phyloP scores from a whole-genome alignment of 2,797 vertebrate species.

The Sebastiscus albofasciatus region DNA sequence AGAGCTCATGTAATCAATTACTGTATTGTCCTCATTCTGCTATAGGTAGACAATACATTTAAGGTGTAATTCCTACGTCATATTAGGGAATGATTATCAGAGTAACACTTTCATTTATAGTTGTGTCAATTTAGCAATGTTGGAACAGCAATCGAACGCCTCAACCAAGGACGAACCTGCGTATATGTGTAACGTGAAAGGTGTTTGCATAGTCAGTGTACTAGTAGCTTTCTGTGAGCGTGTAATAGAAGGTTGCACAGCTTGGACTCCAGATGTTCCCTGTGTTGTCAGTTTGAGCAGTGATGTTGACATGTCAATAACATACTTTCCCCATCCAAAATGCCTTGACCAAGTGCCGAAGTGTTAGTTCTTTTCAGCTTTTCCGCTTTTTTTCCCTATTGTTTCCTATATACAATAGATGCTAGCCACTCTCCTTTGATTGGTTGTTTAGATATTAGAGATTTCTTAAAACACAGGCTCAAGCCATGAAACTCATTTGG shows the following conservation, averaged over 20 bases:
- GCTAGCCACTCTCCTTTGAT: neutral
- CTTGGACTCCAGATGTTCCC: constrained; percentile 25
- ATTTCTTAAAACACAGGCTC: neutral
- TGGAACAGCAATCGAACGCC: constrained; percentile 7
- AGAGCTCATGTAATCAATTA: neutral
- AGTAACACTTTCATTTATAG: constrained; percentile 20
- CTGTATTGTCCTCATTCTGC: constrained; percentile 17
- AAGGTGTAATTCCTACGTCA: constrained; percentile 15
- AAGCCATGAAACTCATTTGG: neutral
- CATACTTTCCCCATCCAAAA: constrained; percentile 36
- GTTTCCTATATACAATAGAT: neutral
- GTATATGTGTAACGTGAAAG: constrained; percentile 46
- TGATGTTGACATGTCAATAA: constrained; percentile 46
- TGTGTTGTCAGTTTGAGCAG: constrained; percentile 43
- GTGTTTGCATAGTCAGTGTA: constrained; percentile 50
- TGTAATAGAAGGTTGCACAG: constrained; percentile 36
- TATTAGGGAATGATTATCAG: constrained; percentile 19
- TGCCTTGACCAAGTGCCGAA: constrained; percentile 58
- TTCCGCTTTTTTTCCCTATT: neutral
- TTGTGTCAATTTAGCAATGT: constrained; percentile 23
- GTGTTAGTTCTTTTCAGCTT: constrained; percentile 7
- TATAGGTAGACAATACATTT: neutral
- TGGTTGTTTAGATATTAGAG: neutral
- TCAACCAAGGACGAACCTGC: constrained; percentile 52
- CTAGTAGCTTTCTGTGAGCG: constrained; percentile 45